A percentile compares a stretch with the other conserved stretches of the same genome.
These are phyloP conservation scores for Phaonia tiefii DNA, from an alignment of 2,888 invertebrate species.

Conservation along the genomic window DNA sequence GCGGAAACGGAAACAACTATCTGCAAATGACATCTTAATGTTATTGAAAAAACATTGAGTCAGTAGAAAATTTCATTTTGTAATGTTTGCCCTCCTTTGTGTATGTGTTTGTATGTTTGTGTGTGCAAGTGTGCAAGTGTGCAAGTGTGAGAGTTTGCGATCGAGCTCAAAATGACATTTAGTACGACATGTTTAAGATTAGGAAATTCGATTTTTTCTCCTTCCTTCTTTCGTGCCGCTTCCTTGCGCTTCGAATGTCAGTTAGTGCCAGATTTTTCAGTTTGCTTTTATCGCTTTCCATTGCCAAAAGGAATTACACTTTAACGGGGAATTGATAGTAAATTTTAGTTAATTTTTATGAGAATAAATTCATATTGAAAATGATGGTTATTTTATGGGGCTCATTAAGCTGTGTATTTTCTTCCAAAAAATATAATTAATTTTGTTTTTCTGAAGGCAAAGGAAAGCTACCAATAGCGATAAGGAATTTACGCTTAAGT, in stretches of 20 bases:
- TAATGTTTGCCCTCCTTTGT: conserved; percentile 12
- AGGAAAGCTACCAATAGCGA: no score
- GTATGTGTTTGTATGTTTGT: conserved; percentile 20
- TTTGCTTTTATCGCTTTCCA: neutral
- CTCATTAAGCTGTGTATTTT: no score
- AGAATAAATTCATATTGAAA: no score
- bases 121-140: no score
- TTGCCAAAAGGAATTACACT: neutral
- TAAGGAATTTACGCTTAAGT: no score
- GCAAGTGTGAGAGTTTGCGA: no score
- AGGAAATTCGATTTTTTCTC: conserved; percentile 19
- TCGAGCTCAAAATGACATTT: conserved; percentile 55
- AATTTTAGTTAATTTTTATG: no score
- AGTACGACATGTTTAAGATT: conserved; percentile 49
- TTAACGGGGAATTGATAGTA: no score
- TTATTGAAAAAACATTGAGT: conserved; percentile 68
- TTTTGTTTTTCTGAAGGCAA: no score
- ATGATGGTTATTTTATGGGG: no score
- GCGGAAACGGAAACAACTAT: conserved; percentile 68
- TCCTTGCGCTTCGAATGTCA: conserved; percentile 6
- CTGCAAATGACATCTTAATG: conserved; percentile 69
- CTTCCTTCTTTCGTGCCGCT: neutral
- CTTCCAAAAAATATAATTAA: no score
- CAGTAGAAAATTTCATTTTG: conserved; percentile 57
- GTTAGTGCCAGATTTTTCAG: conserved; percentile 8